phyloP scores from a whole-genome alignment of 2,888 invertebrate species.

The Empis stercorea region DNA sequence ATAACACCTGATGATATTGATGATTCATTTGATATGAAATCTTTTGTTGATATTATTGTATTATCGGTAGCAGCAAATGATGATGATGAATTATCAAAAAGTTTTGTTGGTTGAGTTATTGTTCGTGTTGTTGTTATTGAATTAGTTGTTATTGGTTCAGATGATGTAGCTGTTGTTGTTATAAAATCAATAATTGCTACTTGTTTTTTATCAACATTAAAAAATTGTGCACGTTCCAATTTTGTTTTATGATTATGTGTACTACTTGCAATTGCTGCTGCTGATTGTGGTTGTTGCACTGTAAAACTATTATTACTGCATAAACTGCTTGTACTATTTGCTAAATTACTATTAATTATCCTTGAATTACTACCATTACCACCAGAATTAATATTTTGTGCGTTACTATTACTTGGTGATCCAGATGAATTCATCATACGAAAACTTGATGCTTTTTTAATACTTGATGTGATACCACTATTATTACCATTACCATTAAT shows the following conservation, averaged over 20 bases:
- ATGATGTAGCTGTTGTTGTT: slow-evolving; percentile 4
- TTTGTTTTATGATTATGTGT: slow-evolving; percentile 10
- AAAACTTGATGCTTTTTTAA: slow-evolving; percentile 16
- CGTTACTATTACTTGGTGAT: slow-evolving; percentile 2
- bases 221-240: slow-evolving; percentile 16
- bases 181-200: slow-evolving; percentile 15
- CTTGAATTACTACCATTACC: slow-evolving; percentile 1
- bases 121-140: background rate
- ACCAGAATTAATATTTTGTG: slow-evolving; percentile 5
- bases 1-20: background rate
- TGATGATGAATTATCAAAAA: slow-evolving; percentile 6
- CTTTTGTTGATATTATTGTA: slow-evolving; percentile 8
- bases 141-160: background rate
- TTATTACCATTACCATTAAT: background rate
- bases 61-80: slow-evolving; percentile 7
- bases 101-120: background rate
- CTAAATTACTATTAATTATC: slow-evolving; percentile 4
- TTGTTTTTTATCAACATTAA: slow-evolving; percentile 17
- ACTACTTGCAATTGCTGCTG: background rate
- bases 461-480: background rate
- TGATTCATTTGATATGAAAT: slow-evolving; percentile 6
- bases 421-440: slow-evolving; percentile 8
- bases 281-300: background rate
- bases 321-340: slow-evolving; percentile 7
- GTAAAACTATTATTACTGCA: slow-evolving; percentile 2